Evolutionary conservation across 2,797 vertebrate genomes (phyloP).

Genomic region (Basileuterus tristriatus): DNA sequence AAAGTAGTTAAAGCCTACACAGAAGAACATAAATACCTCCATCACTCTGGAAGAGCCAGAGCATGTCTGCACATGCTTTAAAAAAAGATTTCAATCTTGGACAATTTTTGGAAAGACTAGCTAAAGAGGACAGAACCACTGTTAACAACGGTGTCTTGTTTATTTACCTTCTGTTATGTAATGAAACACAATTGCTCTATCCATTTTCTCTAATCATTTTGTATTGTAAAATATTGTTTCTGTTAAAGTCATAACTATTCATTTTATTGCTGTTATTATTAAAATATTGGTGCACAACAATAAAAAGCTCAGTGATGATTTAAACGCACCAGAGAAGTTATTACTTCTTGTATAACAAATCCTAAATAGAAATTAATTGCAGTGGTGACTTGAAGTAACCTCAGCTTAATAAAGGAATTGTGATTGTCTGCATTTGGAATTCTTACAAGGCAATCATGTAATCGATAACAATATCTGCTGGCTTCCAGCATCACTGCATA

Average conservation of each 20-base stretch:
- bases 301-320: neutral
- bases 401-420: neutral
- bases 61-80: neutral
- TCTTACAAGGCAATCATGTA: neutral
- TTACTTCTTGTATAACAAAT: neutral
- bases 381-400: neutral
- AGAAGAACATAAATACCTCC: neutral
- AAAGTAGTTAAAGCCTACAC: neutral
- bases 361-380: conserved; percentile 21
- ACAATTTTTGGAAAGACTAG: neutral
- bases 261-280: neutral
- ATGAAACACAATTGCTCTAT: neutral
- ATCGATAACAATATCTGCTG: neutral
- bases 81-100: neutral
- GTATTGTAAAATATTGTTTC: neutral
- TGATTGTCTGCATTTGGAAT: neutral
- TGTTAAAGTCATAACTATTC: neutral
- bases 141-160: neutral
- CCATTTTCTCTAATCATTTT: neutral
- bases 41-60: neutral
- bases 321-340: neutral
- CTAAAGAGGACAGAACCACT: neutral
- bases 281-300: neutral
- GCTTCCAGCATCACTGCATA: neutral
- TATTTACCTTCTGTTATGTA: neutral